Conservation (phyloP, 1,140 invertebrate genomes). For the Leptinotarsa texana region DNA sequence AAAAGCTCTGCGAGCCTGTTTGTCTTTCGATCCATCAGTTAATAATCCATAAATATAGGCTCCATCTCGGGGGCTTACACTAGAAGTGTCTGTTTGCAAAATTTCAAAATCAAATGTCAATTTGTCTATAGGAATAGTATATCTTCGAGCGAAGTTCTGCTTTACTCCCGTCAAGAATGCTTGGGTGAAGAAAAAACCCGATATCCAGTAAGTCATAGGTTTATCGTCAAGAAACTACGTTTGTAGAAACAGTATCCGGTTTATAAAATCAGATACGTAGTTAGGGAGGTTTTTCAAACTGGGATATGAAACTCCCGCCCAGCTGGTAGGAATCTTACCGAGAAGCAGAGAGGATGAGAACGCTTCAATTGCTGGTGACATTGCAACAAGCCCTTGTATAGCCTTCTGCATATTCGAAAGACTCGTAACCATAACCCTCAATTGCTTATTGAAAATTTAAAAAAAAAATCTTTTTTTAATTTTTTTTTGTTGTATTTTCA, state of each 20-base stretch:
- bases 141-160: conserved; percentile 89
- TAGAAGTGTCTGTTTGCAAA: conserved; percentile 55
- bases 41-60: conserved; percentile 83
- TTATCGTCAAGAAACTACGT: conserved; percentile 78
- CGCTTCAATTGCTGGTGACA: conserved; percentile 81
- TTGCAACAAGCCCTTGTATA: conserved; percentile 74
- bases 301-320: conserved; percentile 85
- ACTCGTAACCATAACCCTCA: no score
- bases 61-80: conserved; percentile 67
- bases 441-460: no score
- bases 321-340: conserved; percentile 77
- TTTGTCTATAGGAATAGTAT: conserved; percentile 86
- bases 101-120: conserved; percentile 56
- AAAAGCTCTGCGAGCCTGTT: conserved; percentile 72
- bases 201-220: conserved; percentile 86
- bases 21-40: conserved; percentile 70
- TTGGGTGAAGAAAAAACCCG: conserved; percentile 94
- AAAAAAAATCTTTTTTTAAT: no score
- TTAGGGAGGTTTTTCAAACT: conserved; percentile 85
- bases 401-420: no score
- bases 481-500: no score
- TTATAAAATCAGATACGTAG: conserved; percentile 84
- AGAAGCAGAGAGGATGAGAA: conserved; percentile 70
- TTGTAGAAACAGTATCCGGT: conserved; percentile 75
- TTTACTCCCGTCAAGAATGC: conserved; percentile 90